Evolutionary conservation across 2,113 vertebrate genomes (phyloP).

Genomic region (Cyprinodon variegatus): DNA sequence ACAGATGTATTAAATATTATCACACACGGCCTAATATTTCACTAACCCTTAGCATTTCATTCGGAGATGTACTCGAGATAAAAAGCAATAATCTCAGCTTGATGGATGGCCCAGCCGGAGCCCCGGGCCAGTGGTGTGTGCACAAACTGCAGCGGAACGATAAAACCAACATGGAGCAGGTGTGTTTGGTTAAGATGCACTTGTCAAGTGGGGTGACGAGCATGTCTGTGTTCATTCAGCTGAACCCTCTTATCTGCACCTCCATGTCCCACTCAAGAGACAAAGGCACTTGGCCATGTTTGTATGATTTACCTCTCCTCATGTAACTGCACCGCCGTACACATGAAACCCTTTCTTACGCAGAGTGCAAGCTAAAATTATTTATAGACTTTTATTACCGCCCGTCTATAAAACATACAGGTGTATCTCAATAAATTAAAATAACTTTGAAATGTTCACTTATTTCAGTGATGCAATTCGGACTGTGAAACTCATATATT

Average conservation of each 20-base stretch:
- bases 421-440: background rate
- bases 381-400: background rate
- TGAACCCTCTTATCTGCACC: conserved; percentile 78
- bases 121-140: conserved; percentile 74
- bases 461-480: background rate
- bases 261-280: conserved; percentile 76
- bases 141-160: conserved; percentile 67
- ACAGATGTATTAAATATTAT: conserved; percentile 66
- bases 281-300: conserved; percentile 74
- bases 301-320: conserved; percentile 70
- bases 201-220: conserved; percentile 78
- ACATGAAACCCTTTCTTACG: background rate
- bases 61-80: conserved; percentile 79
- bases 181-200: conserved; percentile 84
- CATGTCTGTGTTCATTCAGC: conserved; percentile 80
- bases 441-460: background rate
- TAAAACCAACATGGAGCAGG: conserved; percentile 72
- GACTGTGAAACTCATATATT: background rate
- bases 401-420: background rate
- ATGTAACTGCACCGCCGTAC: conserved; percentile 15
- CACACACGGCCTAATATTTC: conserved; percentile 76
- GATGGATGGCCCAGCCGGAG: conserved; percentile 72
- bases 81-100: conserved; percentile 74
- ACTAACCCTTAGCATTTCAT: conserved; percentile 73
- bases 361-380: background rate